Percentiles rank a stretch among this genome's conserved stretches.
Evolutionary conservation across 2,888 invertebrate species (phyloP).

Genomic region (Melikaiella ostensackeni): DNA sequence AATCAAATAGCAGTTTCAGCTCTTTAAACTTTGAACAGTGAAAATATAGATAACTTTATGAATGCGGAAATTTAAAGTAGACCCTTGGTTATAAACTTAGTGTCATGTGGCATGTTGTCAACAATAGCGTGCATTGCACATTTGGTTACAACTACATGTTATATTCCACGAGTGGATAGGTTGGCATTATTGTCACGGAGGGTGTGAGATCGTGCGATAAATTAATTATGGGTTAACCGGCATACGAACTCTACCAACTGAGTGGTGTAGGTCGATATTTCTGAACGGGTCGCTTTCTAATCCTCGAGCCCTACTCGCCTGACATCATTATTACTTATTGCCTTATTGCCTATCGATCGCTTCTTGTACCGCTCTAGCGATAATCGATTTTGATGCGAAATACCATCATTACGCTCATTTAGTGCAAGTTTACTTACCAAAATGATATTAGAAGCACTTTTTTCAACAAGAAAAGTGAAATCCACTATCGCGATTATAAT

Average conservation of each 20-base stretch:
- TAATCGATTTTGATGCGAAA: constrained; percentile 26
- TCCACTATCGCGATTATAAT: neutral
- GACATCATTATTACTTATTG: constrained; percentile 50
- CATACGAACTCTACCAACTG: constrained; percentile 58
- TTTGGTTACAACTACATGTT: constrained; percentile 42
- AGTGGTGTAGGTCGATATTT: constrained; percentile 42
- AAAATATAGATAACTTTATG: neutral
- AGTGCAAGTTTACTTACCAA: neutral
- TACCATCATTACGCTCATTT: constrained; percentile 14
- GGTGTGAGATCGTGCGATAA: constrained; percentile 55
- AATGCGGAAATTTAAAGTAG: too few species aligned
- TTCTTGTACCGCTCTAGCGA: constrained; percentile 26
- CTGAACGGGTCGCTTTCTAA: constrained; percentile 47
- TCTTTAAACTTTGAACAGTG: neutral
- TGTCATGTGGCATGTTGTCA: neutral
- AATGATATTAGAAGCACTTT: neutral
- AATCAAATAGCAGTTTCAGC: too few species aligned
- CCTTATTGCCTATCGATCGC: constrained; percentile 43
- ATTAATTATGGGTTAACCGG: constrained; percentile 65
- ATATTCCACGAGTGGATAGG: constrained; percentile 50
- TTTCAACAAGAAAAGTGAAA: constrained; percentile 11
- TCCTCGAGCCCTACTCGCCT: constrained; percentile 43
- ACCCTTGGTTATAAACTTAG: neutral
- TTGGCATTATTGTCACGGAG: constrained; percentile 53
- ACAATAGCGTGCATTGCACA: constrained; percentile 42